Evolutionary conservation across 2,113 vertebrate species (phyloP).

Genomic region (Enhydra lutris): DNA sequence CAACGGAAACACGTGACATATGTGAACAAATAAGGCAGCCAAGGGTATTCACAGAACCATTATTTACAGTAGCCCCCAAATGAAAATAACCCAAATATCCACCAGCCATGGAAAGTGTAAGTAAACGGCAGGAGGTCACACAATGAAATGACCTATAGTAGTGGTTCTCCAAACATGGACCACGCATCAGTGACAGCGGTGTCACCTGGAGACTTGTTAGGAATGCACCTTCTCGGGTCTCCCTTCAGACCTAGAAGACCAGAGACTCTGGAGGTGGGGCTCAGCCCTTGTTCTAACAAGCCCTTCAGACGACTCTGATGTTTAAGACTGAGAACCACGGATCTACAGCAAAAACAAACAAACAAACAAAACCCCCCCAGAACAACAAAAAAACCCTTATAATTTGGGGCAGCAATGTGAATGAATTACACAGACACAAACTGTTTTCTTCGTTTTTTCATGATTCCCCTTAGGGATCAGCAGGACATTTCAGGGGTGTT

Average conservation of each 20-base stretch:
- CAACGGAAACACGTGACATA: not conserved
- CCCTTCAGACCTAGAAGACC: not conserved
- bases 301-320: not conserved
- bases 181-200: rapidly evolving
- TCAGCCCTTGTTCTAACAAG: not conserved
- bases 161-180: not conserved
- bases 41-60: not conserved
- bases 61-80: not conserved
- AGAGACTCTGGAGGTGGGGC: not conserved
- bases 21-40: not conserved
- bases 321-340: not conserved
- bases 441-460: not conserved
- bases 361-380: not conserved
- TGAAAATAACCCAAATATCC: not conserved
- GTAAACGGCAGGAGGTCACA: not conserved
- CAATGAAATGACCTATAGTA: not conserved
- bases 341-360: not conserved
- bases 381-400: not conserved
- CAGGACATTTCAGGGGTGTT: not conserved
- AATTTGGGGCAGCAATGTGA: not conserved
- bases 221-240: not conserved
- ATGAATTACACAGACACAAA: not conserved
- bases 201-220: not conserved
- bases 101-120: too few relatives aligned
- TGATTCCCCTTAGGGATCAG: not conserved